Conservation (phyloP, 2,888 invertebrate species). For the Aphidius colemani region DNA sequence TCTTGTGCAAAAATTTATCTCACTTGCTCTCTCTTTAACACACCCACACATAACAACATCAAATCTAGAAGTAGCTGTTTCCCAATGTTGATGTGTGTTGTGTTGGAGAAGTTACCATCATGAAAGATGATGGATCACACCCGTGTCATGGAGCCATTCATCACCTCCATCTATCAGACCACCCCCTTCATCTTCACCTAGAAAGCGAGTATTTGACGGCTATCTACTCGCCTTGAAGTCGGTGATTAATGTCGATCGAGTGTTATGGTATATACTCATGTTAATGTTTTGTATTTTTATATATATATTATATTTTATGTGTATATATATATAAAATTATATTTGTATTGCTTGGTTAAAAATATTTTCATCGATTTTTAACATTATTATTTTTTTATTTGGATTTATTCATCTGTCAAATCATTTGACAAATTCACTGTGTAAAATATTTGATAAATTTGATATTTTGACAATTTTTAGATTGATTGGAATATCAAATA, state of each 20-base stretch:
- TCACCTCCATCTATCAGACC: constrained; percentile 59
- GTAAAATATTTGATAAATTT: background rate
- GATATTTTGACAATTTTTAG: too few relatives aligned
- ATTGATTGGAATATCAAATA: too few relatives aligned
- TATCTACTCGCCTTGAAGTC: constrained; percentile 56
- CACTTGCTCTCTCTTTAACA: constrained; percentile 47
- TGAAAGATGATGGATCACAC: constrained; percentile 56
- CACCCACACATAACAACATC: constrained; percentile 1
- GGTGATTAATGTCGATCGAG: constrained; percentile 59
- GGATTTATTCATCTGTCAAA: constrained; percentile 25
- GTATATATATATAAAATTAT: too few relatives aligned
- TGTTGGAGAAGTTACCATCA: constrained; percentile 20
- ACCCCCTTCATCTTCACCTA: constrained; percentile 54
- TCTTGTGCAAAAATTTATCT: constrained; percentile 55
- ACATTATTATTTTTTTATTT: background rate
- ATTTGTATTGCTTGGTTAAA: too few relatives aligned
- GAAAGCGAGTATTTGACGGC: constrained; percentile 57
- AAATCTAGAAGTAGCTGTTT: constrained; percentile 4
- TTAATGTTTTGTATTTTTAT: constrained; percentile 6
- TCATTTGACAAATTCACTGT: constrained; percentile 16
- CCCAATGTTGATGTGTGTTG: constrained; percentile 26
- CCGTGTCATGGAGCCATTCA: constrained; percentile 59
- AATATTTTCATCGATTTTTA: too few relatives aligned
- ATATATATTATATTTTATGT: too few relatives aligned
- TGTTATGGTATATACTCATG: constrained; percentile 30